These are phyloP conservation scores for Diloba caeruleocephala DNA, from an alignment of 2,888 invertebrate species.

Conservation along the genomic window DNA sequence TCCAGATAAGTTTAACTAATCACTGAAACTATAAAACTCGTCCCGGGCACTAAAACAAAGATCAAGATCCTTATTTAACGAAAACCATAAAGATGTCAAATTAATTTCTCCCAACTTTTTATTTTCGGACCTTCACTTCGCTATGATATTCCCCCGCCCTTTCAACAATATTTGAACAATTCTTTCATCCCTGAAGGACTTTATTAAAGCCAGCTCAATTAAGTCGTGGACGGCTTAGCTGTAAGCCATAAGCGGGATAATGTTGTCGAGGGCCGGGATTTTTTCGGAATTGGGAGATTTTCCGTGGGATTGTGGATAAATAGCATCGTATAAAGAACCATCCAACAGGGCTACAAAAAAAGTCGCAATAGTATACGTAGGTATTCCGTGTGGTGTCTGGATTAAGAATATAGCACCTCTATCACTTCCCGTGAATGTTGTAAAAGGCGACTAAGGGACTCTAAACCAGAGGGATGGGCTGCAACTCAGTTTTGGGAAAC, in stretches of 20 bases:
- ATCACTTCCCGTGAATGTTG: too few relatives aligned
- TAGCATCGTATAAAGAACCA: too few relatives aligned
- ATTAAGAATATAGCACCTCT: too few relatives aligned
- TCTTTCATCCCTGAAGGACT: slow-evolving; percentile 49
- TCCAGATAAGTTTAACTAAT: too few relatives aligned
- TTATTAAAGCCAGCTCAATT: slow-evolving; percentile 62
- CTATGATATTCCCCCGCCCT: slow-evolving; percentile 25
- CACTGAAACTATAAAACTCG: neutral
- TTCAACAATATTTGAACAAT: slow-evolving; percentile 51
- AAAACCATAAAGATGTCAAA: slow-evolving; percentile 33
- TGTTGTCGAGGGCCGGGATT: slow-evolving; percentile 43
- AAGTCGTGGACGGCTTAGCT: slow-evolving; percentile 57
- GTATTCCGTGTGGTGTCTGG: too few relatives aligned
- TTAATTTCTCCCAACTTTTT: slow-evolving; percentile 38
- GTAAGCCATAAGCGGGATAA: slow-evolving; percentile 44
- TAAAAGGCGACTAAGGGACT: too few relatives aligned
- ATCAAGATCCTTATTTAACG: slow-evolving; percentile 17
- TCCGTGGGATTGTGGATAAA: slow-evolving; percentile 15
- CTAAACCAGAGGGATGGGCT: too few relatives aligned
- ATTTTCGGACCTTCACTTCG: slow-evolving; percentile 2
- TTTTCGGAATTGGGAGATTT: slow-evolving; percentile 35
- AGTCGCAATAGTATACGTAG: too few relatives aligned
- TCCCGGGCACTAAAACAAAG: slow-evolving; percentile 3
- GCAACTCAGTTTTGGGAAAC: too few relatives aligned
- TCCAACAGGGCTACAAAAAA: too few relatives aligned